Base-by-base conservation (phyloP, 2,113 vertebrate genomes). In the Oryzias woworae region DNA sequence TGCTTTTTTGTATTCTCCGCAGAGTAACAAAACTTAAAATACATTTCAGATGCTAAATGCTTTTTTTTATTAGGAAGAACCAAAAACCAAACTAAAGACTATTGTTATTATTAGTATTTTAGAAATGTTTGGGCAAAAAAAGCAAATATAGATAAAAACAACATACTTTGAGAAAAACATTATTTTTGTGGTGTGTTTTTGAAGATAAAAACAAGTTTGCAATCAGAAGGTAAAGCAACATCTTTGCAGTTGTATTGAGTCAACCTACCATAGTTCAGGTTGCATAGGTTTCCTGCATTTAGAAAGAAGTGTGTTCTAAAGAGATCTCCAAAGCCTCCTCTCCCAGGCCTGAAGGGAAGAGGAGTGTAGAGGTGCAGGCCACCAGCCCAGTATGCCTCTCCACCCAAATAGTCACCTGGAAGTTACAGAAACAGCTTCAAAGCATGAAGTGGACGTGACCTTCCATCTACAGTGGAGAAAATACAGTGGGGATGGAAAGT, bases 241-340 rank as follows among this genome's bases (percentile, higher is more conserved):
- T 17, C 14, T 17, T 17, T 17, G 13, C 2, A 20, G 2, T 26
- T 7, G 8, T 1, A 1, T 49, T n/a, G 3, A 23, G 16, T 14
- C 4, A 8, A 53, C 87, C 80, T 61, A 99, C 97, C 96, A 0
- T 99, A 99, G 87, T 96, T 94, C 71, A 99, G 94, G 79, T 96
- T 97, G 90, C 97, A 98, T 69, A 99, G 94, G 80, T 99, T 99
- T n/a, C 97, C 97, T 0, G 97, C 97, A 7, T 98, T 99, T 60
- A 99, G 94, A 68, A 98, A 99, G 70, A 99, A 98, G 73, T 99
- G 97, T 0, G 94, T 98, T 53, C 95, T 88, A 81, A 99, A 98
- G 20, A 98, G 95, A 56, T 99, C 97, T 22, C 95, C 96, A 3
- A 99, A 96, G 45, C 96, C 94, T 0, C 95, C 96, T 0, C 88